Evolutionary conservation across 2,888 invertebrate genomes (phyloP).

Genomic region (Agrypnus murinus): DNA sequence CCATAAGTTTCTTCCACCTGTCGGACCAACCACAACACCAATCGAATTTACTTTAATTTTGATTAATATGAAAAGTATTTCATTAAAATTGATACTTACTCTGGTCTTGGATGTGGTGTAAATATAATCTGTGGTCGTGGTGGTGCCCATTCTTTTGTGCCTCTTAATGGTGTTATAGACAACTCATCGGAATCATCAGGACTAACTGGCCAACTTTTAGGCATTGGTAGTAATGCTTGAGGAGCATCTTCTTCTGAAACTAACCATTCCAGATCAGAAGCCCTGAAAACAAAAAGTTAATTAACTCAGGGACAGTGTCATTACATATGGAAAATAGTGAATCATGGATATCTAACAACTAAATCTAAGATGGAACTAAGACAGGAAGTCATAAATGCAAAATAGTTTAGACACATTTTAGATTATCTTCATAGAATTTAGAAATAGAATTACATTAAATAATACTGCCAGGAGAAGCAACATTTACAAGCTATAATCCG

Average conservation of each 20-base stretch:
- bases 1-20: slow-evolving; percentile 79
- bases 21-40: slow-evolving; percentile 53
- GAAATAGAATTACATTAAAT: too few relatives aligned
- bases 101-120: slow-evolving; percentile 80
- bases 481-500: too few relatives aligned
- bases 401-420: too few relatives aligned
- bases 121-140: slow-evolving; percentile 89
- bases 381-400: too few relatives aligned
- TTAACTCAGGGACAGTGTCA: too few relatives aligned
- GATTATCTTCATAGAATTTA: too few relatives aligned
- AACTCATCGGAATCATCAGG: slow-evolving; percentile 77
- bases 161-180: slow-evolving; percentile 75
- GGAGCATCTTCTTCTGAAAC: slow-evolving; percentile 86
- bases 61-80: neutral
- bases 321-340: too few relatives aligned
- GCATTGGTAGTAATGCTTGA: slow-evolving; percentile 84
- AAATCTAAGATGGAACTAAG: too few relatives aligned
- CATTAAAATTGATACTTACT: slow-evolving; percentile 72
- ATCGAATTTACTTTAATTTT: slow-evolving; percentile 24
- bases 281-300: slow-evolving; percentile 70
- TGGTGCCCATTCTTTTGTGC: slow-evolving; percentile 89
- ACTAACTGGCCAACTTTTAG: slow-evolving; percentile 80
- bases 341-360: too few relatives aligned
- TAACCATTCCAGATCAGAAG: slow-evolving; percentile 86
- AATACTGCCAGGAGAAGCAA: too few relatives aligned